Conservation (phyloP, 2,888 invertebrate genomes). For the Crepidodera aurea region DNA sequence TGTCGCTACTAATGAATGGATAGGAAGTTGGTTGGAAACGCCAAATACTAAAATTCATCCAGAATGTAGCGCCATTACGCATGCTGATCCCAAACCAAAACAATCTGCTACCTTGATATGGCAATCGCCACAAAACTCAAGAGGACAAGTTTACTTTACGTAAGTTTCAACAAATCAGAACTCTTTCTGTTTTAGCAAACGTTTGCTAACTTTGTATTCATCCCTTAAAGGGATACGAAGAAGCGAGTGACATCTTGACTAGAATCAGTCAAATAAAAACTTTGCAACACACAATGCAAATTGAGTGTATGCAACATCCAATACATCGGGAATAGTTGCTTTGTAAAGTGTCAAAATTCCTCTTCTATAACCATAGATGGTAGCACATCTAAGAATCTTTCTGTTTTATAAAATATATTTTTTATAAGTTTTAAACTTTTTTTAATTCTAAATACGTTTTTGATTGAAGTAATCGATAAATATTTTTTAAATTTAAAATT, state of each 20-base stretch:
- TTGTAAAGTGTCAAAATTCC: too few species aligned
- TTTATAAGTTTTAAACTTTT: too few species aligned
- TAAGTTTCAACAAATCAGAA: slow-evolving; percentile 66
- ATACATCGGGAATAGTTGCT: too few species aligned
- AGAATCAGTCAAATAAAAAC: too few species aligned
- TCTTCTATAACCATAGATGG: background rate
- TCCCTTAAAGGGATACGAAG: too few species aligned
- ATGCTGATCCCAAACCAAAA: slow-evolving; percentile 79
- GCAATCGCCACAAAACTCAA: slow-evolving; percentile 73
- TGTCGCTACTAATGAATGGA: slow-evolving; percentile 74
- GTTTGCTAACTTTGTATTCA: background rate
- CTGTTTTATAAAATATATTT: too few species aligned
- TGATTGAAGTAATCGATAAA: too few species aligned
- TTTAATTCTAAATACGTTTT: too few species aligned
- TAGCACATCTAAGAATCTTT: background rate
- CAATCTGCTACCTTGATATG: slow-evolving; percentile 76
- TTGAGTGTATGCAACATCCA: too few species aligned
- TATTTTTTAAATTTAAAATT: too few species aligned
- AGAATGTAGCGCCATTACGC: slow-evolving; percentile 82
- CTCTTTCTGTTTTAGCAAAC: background rate
- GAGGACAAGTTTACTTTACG: slow-evolving; percentile 82
- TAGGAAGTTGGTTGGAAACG: slow-evolving; percentile 76
- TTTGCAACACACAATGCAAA: too few species aligned
- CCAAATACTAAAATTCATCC: slow-evolving; percentile 79
- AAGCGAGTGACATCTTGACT: too few species aligned